phyloP scores from a whole-genome alignment of 1,140 invertebrate species.

The Onthophagus taurus region DNA sequence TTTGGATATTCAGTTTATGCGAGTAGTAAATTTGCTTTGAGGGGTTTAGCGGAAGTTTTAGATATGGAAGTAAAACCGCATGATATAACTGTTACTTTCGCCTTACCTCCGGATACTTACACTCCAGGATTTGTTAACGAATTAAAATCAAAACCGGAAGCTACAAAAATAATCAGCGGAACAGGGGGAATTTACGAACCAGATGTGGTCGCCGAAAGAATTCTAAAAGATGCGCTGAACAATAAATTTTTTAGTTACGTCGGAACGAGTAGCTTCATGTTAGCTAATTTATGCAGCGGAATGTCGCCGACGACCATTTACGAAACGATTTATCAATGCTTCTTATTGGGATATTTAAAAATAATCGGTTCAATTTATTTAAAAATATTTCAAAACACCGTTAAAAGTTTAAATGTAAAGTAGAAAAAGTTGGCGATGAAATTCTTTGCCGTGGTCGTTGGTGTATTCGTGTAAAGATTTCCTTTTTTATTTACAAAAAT shows the following conservation, averaged over 20 bases:
- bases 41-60: constrained; percentile 88
- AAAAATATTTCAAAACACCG: constrained; percentile 48
- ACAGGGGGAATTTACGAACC: constrained; percentile 65
- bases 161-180: constrained; percentile 82
- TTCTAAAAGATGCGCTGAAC: constrained; percentile 70
- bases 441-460: too few species aligned
- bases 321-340: constrained; percentile 50
- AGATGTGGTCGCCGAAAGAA: constrained; percentile 66
- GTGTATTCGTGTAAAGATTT: too few species aligned
- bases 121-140: constrained; percentile 90
- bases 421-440: too few species aligned
- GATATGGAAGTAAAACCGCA: constrained; percentile 83
- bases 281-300: constrained; percentile 67
- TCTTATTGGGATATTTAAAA: constrained; percentile 52
- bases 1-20: constrained; percentile 85
- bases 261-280: constrained; percentile 75
- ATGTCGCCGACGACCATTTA: constrained; percentile 58
- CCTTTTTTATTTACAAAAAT: too few species aligned
- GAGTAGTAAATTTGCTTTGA: constrained; percentile 87
- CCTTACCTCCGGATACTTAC: constrained; percentile 92
- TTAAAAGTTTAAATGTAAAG: too few species aligned
- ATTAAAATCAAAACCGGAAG: constrained; percentile 73
- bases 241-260: constrained; percentile 74
- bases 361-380: constrained; percentile 45
- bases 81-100: constrained; percentile 76